These are phyloP conservation scores for Gymnocephalus cernua DNA, from an alignment of 2,113 vertebrate genomes.

Conservation along the genomic window DNA sequence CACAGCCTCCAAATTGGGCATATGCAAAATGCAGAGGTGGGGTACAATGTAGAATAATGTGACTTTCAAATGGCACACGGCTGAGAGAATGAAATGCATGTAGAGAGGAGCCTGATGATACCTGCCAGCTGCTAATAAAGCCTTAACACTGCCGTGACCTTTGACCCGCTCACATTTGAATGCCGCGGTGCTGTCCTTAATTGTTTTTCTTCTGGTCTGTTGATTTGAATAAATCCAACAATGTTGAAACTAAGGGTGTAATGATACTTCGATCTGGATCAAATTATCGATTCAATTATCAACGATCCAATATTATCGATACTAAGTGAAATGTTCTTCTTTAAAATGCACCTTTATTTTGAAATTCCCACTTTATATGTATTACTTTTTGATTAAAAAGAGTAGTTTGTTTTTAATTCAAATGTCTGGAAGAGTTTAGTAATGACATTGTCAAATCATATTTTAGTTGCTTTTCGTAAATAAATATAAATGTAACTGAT, in stretches of 20 bases:
- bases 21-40: constrained; percentile 63
- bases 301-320: too few species aligned
- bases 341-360: too few species aligned
- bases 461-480: too few species aligned
- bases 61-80: neutral
- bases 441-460: too few species aligned
- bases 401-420: too few species aligned
- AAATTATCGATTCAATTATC: too few species aligned
- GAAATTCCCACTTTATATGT: too few species aligned
- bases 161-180: constrained; percentile 60
- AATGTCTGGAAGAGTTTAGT: too few species aligned
- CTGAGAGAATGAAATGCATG: constrained; percentile 27
- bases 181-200: neutral
- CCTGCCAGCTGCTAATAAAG: constrained; percentile 40
- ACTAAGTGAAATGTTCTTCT: too few species aligned
- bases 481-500: too few species aligned
- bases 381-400: too few species aligned
- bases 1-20: constrained; percentile 64
- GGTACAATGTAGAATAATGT: constrained; percentile 50
- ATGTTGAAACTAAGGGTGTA: neutral
- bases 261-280: too few species aligned
- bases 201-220: neutral
- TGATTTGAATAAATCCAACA: constrained; percentile 21
- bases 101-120: constrained; percentile 41
- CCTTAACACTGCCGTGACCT: constrained; percentile 33